Base-by-base conservation (phyloP, 2,797 vertebrate genomes). In the Geotrypetes seraphini region DNA sequence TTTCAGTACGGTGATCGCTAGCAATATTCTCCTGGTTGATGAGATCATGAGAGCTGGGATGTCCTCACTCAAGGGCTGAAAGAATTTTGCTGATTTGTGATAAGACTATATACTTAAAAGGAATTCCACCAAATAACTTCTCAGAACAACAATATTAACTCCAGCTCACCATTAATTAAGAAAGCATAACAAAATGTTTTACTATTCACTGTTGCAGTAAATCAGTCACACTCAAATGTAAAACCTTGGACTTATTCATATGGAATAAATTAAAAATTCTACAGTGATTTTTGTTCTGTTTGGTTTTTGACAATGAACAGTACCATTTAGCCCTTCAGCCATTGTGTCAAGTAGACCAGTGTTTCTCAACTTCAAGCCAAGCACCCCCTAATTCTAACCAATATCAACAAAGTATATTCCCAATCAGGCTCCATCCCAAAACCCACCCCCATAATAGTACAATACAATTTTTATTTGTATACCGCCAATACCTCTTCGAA, bases 21-120 rank as follows among this genome's bases (percentile, higher is more conserved):
- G 85, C 69, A 98, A 96, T 79, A 94, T 98, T 49, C 83, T 99
- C 47, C 47, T 99, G 69, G 96, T 99, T 28, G 96, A 98, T 47
- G 96, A 99, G 73, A 98, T 99, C 42, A 97, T 99, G 94, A 69
- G 91, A 60, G 95, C 95, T 18, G 96, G 95, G 31, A 90, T 98
- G 91, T 97, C 95, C 5, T 99, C 96, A 24, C 87, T 99, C 9
- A 97, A 85, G 64, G 91, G 91, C 46, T 98, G 87, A 95, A 50
- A 3, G 16, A 47, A 26, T 19, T 21, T 25, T 4, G 24, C 38
- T 25, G 30, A 3, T 20, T 12, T 1, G 1, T 1, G 2, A 1
- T 0, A 19, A n/a, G 25, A 12, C 28, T 22, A 9, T 19, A n/a
- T n/a, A n/a, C n/a, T 32, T 7, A 2, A 30, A 7, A 3, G 25